Base-by-base conservation (phyloP, 1,140 invertebrate species). In the Antheraea mylitta region DNA sequence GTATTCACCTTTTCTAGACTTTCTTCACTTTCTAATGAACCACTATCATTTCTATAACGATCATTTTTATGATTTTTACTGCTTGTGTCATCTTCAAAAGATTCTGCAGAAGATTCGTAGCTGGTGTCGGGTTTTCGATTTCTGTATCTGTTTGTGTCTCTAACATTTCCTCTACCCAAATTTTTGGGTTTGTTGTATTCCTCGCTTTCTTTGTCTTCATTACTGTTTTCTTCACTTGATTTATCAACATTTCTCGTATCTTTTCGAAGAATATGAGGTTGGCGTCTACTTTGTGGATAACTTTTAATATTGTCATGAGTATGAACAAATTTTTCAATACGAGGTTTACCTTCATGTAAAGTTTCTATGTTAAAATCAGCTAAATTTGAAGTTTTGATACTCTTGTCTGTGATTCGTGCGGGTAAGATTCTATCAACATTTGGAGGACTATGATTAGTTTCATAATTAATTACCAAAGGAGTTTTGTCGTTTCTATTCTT, bases 361-460 rank as follows among this genome's bases (percentile, higher is more conserved):
- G 87, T 89, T 74, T 87, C 76, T 61, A 91, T 87, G 68, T 86
- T 86, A 63, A 87, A 89, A 77, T 90, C 83, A 38, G 86, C 85
- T 73, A 89, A 80, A 58, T 79, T 69, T 11, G 79, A 74, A 48
- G 63, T 73, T 68, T 83, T 78, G 13, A 89, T 83, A 42, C 78
- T 66, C 61, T 80, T 78, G 18, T 67, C 74, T 4, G 66, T 66
- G 58, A 68, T 70, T 58, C 38, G 63, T 65, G 72, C 66, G 18
- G 76, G 64, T 19, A 68, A 73, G 37, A 72, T 36, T 59, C 67
- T 70, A 76, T 82, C 71, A 72, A 62, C 72, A 66, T 76, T 67
- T 69, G 68, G 73, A 53, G 66, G 69, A 30, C 65, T 67, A 69
- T 88, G 83, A 42, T 68, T 70, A 58, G 80, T 86, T 73, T 79